A percentile compares a stretch with the other conserved stretches of the same genome.
Evolutionary conservation across 2,888 invertebrate species (phyloP).

Genomic region (Lymantria monacha): DNA sequence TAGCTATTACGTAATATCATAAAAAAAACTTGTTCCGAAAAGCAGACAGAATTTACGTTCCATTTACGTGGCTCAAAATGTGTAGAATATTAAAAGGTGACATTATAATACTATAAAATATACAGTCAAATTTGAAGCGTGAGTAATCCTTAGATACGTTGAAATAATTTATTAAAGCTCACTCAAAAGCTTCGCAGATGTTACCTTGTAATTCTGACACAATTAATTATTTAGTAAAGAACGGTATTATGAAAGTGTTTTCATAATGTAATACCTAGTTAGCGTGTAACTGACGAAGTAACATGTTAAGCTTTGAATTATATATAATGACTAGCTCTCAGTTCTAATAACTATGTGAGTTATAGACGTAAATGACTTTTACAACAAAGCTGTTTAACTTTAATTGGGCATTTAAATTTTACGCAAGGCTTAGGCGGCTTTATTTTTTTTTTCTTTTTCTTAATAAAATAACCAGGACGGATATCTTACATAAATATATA

Average conservation of each 20-base stretch:
- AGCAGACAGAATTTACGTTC: constrained; percentile 12
- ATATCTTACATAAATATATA: too few relatives aligned
- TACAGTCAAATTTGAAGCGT: too few relatives aligned
- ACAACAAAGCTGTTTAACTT: too few relatives aligned
- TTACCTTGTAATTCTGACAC: constrained; percentile 6
- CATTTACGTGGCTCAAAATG: not conserved
- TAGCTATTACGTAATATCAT: not conserved
- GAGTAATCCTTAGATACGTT: too few relatives aligned
- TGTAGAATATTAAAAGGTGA: not conserved
- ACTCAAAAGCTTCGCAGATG: constrained; percentile 9
- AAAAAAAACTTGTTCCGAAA: constrained; percentile 4
- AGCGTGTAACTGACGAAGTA: not conserved
- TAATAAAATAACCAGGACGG: too few relatives aligned
- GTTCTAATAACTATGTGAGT: too few relatives aligned
- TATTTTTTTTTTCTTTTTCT: too few relatives aligned
- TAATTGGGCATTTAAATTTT: too few relatives aligned
- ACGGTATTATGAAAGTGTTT: constrained; percentile 1
- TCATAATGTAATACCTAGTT: not conserved
- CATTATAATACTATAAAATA: constrained; percentile 20
- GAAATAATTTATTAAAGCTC: constrained; percentile 17
- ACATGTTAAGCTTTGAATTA: too few relatives aligned
- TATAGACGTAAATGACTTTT: too few relatives aligned
- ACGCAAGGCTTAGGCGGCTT: too few relatives aligned
- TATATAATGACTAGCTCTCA: too few relatives aligned
- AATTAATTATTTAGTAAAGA: constrained; percentile 13